Evolutionary conservation across 2,888 invertebrate genomes (phyloP), one percentile per base, ranked within the genome.

Genomic region (Microplitis deprimator): DNA sequence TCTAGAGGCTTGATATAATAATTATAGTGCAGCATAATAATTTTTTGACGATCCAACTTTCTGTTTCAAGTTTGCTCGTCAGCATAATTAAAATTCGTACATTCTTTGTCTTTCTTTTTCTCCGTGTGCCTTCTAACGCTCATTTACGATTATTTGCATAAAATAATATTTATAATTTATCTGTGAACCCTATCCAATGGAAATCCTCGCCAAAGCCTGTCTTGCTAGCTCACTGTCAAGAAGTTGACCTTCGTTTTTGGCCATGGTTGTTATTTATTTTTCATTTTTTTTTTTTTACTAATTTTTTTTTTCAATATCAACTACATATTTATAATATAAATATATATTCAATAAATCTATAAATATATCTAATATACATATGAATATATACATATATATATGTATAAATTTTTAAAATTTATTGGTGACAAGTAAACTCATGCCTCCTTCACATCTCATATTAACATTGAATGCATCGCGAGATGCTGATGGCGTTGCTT

Each of bases 211-310:
- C 87, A 87, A 79, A 81, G 86, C 87, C 87, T 87, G 87, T 87
- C 86, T 87, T 87, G 87, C 88, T 89, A 86, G 87, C 88, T 86
- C 88, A 93, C 93, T 94, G 94, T 95, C 95, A 95, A 96, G 96
- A 96, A 96, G 96, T 96, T 96, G 96, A 96, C 96, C 95, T 95
- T 95, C 95, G 95, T 96, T 96, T 95, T 94, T 94, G 94, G 94
- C 95, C 94, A 94, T 94, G 94, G 94, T 94, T 94, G 93, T 92
- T 92, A 93, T 93, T 89, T 90, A 90, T 88, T 86, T 86, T 85
- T 85, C 82, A 80, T 81, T 82, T 80, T 82, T 81, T 81, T 81
- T 81, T 80, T 77, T 78, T 81, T 84, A 80, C 78, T 78, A 81
- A 82, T 3, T 29, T 29, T 80, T 77, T 82, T 81, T 83, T 82